phyloP scores from a whole-genome alignment of 2,113 vertebrate genomes.

The Hucho hucho region DNA sequence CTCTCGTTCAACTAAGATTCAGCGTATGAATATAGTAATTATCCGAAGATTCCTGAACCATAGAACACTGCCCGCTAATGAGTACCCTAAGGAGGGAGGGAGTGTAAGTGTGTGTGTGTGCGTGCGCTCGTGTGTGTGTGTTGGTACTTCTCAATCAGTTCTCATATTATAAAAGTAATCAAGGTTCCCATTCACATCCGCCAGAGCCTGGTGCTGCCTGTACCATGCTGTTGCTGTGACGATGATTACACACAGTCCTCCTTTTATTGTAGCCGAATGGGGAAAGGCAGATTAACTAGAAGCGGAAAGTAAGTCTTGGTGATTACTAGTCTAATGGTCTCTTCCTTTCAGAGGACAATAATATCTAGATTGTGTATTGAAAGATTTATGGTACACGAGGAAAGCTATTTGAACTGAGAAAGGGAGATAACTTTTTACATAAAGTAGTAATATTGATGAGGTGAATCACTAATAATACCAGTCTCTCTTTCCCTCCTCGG shows the following conservation, averaged over 20 bases:
- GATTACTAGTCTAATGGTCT: neutral
- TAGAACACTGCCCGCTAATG: slow-evolving; percentile 61
- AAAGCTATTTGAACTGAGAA: neutral
- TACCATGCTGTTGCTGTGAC: slow-evolving; percentile 19
- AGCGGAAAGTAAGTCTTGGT: neutral
- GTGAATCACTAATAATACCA: neutral
- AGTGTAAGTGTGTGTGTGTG: slow-evolving; percentile 5
- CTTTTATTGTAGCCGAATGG: neutral
- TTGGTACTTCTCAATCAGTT: slow-evolving; percentile 54
- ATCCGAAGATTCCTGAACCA: slow-evolving; percentile 49
- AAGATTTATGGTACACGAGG: neutral
- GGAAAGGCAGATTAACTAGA: too few species aligned
- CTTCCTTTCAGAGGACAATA: neutral
- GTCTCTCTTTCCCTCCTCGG: neutral
- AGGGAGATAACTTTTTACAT: too few species aligned
- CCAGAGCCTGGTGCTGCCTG: slow-evolving; percentile 24
- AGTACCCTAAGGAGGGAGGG: slow-evolving; percentile 60
- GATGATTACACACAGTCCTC: slow-evolving; percentile 19
- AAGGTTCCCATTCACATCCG: slow-evolving; percentile 65
- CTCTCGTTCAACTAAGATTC: neutral
- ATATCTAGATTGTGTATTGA: neutral
- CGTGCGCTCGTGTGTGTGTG: slow-evolving; percentile 8
- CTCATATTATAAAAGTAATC: slow-evolving; percentile 58
- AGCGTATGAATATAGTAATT: slow-evolving; percentile 36
- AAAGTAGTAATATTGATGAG: neutral